A percentile compares a stretch with the other conserved stretches of the same genome.
These are phyloP conservation scores for Bemisia tabaci DNA, from an alignment of 1,140 invertebrate species.

Conservation along the genomic window DNA sequence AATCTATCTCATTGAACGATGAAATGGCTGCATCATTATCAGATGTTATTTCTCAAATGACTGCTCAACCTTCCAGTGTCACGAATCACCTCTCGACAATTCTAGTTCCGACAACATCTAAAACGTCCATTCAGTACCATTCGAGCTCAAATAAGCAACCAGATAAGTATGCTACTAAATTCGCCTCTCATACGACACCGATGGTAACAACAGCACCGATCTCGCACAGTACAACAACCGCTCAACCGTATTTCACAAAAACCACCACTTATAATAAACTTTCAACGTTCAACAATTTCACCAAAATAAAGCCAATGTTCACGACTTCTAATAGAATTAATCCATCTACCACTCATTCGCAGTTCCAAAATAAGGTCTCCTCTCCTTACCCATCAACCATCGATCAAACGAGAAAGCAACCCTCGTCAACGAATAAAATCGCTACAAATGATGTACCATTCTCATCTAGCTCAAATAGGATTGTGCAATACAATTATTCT, in stretches of 20 bases:
- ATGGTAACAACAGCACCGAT: neutral
- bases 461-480: neutral
- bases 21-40: conserved; percentile 21
- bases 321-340: neutral
- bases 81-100: conserved; percentile 3
- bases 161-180: neutral
- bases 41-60: conserved; percentile 20
- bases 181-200: neutral
- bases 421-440: too few relatives aligned
- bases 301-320: neutral
- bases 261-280: neutral
- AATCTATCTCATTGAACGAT: conserved; percentile 12
- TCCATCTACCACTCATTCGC: too few relatives aligned
- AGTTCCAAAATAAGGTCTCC: too few relatives aligned
- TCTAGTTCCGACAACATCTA: neutral
- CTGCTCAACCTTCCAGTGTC: conserved; percentile 15
- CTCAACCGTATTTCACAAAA: conserved; percentile 2
- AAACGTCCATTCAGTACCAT: neutral
- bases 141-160: neutral
- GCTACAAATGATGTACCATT: too few relatives aligned
- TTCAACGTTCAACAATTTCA: conserved; percentile 8
- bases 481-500: neutral
- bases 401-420: too few relatives aligned
- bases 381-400: too few relatives aligned
- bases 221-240: conserved; percentile 5